Evolutionary conservation across 2,797 vertebrate genomes (phyloP), one percentile per base, ranked within the genome.

Genomic region (Okamejei kenojei): DNA sequence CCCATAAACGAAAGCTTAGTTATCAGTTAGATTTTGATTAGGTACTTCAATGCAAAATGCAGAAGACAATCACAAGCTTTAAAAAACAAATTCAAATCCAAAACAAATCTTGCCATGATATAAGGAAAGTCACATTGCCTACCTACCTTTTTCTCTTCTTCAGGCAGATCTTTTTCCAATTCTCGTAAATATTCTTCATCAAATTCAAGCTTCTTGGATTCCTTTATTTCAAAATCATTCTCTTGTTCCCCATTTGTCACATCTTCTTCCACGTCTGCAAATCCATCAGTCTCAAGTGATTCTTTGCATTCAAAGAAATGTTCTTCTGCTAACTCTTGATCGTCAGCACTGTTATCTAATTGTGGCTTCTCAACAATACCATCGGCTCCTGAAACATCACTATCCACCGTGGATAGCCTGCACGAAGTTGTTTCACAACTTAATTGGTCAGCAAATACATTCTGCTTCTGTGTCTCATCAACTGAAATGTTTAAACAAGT

Each of bases 61-160:
- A 13, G n/a, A 17, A 88, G 68, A 88, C 2, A 68, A 35, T 35
- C 15, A 17, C 4, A 35, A 11, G 11, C 2, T 32, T 35, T 78
- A 35, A 88, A 58, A 84, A 84, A 29, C 15, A 21, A 32, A n/a
- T 68, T 65, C 7, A 65, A 93, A 38, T n/a, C 17, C 17, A 7
- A 17, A 81, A 45, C 35, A 93, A n/a, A 11, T 92, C 8, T 65
- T 38, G 29, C 23, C 81, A 58, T 38, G 38, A 54, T 11, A 65
- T 21, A 63, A 35, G 6, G n/a, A 3, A 88, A 65, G 7, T 35
- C 21, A 88, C 15, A 68, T 1, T 15, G 65, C 13, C 96, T 96
- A 98, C 98, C 98, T 99, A 98, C 98, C 98, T 99, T 97, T 94
- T 97, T 98, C 95, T 99, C 98, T 94, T 98, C 98, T 65, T 98